Percentiles rank a stretch among this genome's conserved stretches.
phyloP scores from a whole-genome alignment of 1,140 invertebrate genomes.

The Panulirus ornatus region DNA sequence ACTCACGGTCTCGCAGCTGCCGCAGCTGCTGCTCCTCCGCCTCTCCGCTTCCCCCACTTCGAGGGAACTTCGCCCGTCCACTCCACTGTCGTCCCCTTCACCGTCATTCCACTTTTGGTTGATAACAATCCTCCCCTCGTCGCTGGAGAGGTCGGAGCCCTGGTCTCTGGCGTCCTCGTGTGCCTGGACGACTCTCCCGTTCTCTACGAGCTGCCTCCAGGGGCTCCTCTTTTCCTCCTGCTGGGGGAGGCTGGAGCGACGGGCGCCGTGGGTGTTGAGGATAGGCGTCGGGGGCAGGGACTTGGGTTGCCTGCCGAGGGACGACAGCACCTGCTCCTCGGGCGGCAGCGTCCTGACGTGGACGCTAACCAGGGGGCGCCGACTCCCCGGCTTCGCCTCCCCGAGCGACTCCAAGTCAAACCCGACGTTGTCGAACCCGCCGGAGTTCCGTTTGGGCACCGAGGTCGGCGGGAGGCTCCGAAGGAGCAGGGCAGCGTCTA shows the following conservation, averaged over 20 bases:
- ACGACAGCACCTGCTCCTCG: conserved; percentile 51
- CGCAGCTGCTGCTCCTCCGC: background rate
- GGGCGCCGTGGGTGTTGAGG: conserved; percentile 18
- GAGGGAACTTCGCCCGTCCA: background rate
- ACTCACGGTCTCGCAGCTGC: background rate
- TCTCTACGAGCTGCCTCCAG: conserved; percentile 13
- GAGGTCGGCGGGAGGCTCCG: conserved; percentile 38
- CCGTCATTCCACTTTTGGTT: background rate
- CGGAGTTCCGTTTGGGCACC: conserved; percentile 27
- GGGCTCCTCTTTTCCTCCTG: background rate
- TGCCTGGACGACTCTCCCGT: conserved; percentile 22
- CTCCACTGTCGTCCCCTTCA: background rate
- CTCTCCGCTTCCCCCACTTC: background rate
- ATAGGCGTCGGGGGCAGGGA: conserved; percentile 57
- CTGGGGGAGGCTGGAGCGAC: conserved; percentile 1
- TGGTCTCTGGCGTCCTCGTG: background rate
- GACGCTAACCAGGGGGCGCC: conserved; percentile 44
- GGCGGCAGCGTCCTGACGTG: conserved; percentile 43
- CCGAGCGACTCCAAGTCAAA: conserved; percentile 51
- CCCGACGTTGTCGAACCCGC: conserved; percentile 55
- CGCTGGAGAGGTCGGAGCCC: background rate
- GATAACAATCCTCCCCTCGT: background rate
- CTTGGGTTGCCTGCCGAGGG: conserved; percentile 54
- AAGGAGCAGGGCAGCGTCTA: conserved; percentile 56
- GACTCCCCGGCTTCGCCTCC: conserved; percentile 31